phyloP scores from a whole-genome alignment of 2,113 vertebrate species.

The Cephalopholis sonnerati region DNA sequence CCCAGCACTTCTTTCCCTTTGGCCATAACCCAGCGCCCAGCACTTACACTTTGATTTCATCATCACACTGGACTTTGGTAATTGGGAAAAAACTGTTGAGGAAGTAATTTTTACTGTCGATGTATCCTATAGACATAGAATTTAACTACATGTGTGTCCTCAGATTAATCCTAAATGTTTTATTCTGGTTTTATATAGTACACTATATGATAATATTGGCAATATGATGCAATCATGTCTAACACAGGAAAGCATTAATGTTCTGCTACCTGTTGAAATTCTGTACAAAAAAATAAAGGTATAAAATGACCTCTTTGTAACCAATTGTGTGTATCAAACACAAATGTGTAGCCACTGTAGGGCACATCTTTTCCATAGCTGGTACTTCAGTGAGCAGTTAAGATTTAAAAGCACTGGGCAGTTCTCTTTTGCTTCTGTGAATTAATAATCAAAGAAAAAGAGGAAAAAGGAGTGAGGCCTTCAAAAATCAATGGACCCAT shows the following conservation, averaged over 20 bases:
- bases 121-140: constrained; percentile 6
- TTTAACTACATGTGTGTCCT: not conserved
- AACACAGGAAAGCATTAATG: not conserved
- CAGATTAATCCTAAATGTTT: not conserved
- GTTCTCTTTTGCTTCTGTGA: constrained; percentile 83
- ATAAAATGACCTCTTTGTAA: not conserved
- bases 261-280: not conserved
- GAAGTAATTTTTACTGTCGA: constrained; percentile 45
- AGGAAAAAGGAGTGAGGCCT: constrained; percentile 69
- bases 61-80: constrained; percentile 62
- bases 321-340: constrained; percentile 19
- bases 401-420: constrained; percentile 76
- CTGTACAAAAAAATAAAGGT: not conserved
- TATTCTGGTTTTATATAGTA: not conserved
- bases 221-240: too few species aligned
- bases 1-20: constrained; percentile 51
- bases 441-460: constrained; percentile 84
- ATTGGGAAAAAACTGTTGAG: constrained; percentile 55
- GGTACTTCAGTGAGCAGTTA: constrained; percentile 68
- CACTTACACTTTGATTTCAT: constrained; percentile 80
- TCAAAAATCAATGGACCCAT: constrained; percentile 78
- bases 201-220: not conserved
- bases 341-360: constrained; percentile 17
- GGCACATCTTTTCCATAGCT: constrained; percentile 43
- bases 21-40: constrained; percentile 8